Base-by-base conservation (phyloP, 1,140 invertebrate species). In the Heliconius nattereri region DNA sequence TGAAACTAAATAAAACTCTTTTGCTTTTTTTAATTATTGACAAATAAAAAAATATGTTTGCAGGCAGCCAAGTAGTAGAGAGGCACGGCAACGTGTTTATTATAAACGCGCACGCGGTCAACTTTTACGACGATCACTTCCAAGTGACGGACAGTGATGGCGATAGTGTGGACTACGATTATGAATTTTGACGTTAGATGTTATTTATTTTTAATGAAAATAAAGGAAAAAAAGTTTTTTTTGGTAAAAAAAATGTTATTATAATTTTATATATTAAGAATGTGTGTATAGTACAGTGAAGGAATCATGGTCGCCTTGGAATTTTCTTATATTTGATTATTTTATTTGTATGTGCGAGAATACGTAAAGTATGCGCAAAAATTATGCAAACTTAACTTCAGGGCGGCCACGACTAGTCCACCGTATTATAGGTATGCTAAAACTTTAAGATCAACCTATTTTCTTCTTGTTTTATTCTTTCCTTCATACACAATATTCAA, bases 81-180 rank as follows among this genome's bases (percentile, higher is more conserved):
- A 87, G 86, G 74, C 81, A 86, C 72, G 92, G 91, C 57, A 91
- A 91, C 79, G 76, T 87, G 29, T 90, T 87, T 83, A 90, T 89
- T 80, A 90, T 94, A 76, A 91, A 92, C 73, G 91, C 91, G 11
- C 85, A 89, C 23, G 76, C 88, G 1, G 91, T 93, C 23, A 91
- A 92, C 78, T 90, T 94, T 78, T 89, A 92, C 80, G 91, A 94
- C 71, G 91, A 93, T 40, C 89, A 87, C 71, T 91, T 92, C 52
- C 80, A 87, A 81, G 86, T 89, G 0, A 90, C 90, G 32, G 92
- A 94, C 76, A 88, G 86, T 1, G 92, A 94, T 49, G 91, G 90
- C 6, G 91, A 94, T 74, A 93, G 89, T 79, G 92, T 91, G 45
- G 92, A 94, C 78, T 90, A 84, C 78, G 92, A 93, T 85, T 94